Evolutionary conservation across 2,888 invertebrate species (phyloP), one percentile per base, ranked within the genome.

Genomic region (Lasioglossum pauxillum): DNA sequence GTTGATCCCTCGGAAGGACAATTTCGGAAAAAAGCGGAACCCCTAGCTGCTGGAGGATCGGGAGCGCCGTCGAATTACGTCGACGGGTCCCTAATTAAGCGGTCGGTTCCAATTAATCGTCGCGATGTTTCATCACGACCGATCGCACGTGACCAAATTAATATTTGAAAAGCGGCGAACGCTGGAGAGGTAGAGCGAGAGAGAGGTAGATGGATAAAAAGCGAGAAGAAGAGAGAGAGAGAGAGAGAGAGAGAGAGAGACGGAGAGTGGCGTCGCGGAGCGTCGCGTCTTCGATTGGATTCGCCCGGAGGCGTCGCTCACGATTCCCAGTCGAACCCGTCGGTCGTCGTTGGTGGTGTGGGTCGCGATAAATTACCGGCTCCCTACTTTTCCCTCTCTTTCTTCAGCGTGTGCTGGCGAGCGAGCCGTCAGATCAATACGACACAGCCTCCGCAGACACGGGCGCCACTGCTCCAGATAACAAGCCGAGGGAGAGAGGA

Each of bases 351-450:
- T 35, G 67, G 67, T 67, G 81, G 76, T 77, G 86, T 73, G 83
- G 82, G 72, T 85, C 83, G 85, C 85, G 88, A 89, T 90, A 87
- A 90, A 90, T 84, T 83, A 83, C 75, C 80, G 71, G 64, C 81
- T 80, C 87, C 83, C 88, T 84, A 75, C 81, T 85, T 83, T 84
- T 85, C 90, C 75, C 89, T 90, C 88, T 90, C 90, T 89, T 89
- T 92, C 89, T 82, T 84, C 80, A 88, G 83, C 87, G 84, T 85
- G 84, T 85, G 87, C 86, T 90, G 88, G 90, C 87, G 88, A 87
- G 89, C 92, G 90, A 89, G 91, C 89, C 92, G 92, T 89, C 93
- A 93, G 94, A 94, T 95, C 95, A 94, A 94, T 95, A 95, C 94
- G 92, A 93, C 94, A 91, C 92, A 91, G 90, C 90, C 90, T 88